A percentile compares a stretch with the other conserved stretches of the same genome.
phyloP scores from a whole-genome alignment of 2,888 invertebrate genomes.

The Ptycholaimellus sp. region DNA sequence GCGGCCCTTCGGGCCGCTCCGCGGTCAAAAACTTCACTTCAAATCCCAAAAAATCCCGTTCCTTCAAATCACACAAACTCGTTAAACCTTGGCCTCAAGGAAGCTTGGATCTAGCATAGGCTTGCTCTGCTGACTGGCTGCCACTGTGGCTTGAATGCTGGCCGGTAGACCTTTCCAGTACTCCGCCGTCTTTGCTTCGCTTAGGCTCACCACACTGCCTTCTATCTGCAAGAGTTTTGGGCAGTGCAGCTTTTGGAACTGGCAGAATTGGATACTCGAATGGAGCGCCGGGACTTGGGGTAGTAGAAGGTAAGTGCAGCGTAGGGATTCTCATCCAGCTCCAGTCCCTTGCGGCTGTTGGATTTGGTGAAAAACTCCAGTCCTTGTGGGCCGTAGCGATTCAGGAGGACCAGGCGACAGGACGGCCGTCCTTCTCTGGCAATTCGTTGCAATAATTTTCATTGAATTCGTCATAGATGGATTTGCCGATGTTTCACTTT shows the following conservation, averaged over 20 bases:
- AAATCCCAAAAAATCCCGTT: too few species aligned
- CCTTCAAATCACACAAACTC: too few species aligned
- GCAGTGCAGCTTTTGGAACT: neutral
- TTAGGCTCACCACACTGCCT: conserved; percentile 52
- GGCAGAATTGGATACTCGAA: neutral
- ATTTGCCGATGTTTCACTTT: too few species aligned
- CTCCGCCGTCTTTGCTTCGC: conserved; percentile 45
- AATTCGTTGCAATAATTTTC: too few species aligned
- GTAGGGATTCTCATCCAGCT: conserved; percentile 58
- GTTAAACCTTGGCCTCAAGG: too few species aligned
- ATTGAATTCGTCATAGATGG: too few species aligned
- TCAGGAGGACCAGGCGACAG: conserved; percentile 66
- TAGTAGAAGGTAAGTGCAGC: conserved; percentile 79
- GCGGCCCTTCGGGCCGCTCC: too few species aligned
- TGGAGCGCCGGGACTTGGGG: conserved; percentile 36
- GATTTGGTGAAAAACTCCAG: conserved; percentile 87
- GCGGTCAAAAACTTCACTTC: too few species aligned
- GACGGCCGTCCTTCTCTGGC: conserved; percentile 44
- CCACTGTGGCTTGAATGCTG: conserved; percentile 49
- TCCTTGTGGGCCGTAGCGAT: conserved; percentile 51
- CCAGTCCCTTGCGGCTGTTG: conserved; percentile 62
- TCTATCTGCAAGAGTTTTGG: conserved; percentile 77
- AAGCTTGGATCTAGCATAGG: too few species aligned
- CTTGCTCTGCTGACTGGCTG: too few species aligned
- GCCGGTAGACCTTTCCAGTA: conserved; percentile 67